These are phyloP conservation scores for Hirtodrosophila trivittata DNA, from an alignment of 2,888 invertebrate genomes.

Conservation along the genomic window DNA sequence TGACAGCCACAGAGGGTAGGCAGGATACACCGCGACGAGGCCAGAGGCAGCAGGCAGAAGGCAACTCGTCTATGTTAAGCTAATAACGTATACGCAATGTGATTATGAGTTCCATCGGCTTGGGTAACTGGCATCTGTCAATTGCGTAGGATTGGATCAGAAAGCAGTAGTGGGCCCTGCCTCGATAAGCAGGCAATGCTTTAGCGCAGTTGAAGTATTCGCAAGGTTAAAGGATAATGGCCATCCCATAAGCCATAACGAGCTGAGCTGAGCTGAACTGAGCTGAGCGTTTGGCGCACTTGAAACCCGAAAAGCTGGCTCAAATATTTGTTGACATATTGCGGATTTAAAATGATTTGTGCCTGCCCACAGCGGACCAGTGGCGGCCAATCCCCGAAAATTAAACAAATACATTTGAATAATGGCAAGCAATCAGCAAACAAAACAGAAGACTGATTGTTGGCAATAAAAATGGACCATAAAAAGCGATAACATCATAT, in stretches of 20 bases:
- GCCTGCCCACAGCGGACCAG: conserved; percentile 27
- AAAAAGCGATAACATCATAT: conserved; percentile 82
- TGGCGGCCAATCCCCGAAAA: conserved; percentile 61
- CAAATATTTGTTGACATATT: conserved; percentile 78
- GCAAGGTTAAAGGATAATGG: conserved; percentile 36
- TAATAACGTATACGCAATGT: conserved; percentile 72
- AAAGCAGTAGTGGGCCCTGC: conserved; percentile 4
- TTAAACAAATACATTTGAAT: conserved; percentile 80
- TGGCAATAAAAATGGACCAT: conserved; percentile 80
- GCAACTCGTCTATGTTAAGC: conserved; percentile 48
- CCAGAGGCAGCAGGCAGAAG: background rate
- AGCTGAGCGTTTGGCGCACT: conserved; percentile 41
- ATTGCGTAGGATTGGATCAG: conserved; percentile 10
- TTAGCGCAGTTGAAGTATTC: conserved; percentile 1
- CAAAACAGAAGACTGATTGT: conserved; percentile 80
- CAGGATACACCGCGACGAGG: background rate
- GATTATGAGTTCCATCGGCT: conserved; percentile 67
- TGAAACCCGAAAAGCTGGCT: conserved; percentile 29
- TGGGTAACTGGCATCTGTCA: conserved; percentile 41
- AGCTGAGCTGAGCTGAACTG: conserved; percentile 54
- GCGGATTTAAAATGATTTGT: conserved; percentile 80
- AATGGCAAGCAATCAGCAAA: conserved; percentile 77
- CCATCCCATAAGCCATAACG: conserved; percentile 65
- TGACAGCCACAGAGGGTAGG: conserved; percentile 6
- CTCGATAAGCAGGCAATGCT: conserved; percentile 24